These are phyloP conservation scores for Drosophila setosimentum DNA, from an alignment of 2,888 invertebrate genomes.

Conservation along the genomic window DNA sequence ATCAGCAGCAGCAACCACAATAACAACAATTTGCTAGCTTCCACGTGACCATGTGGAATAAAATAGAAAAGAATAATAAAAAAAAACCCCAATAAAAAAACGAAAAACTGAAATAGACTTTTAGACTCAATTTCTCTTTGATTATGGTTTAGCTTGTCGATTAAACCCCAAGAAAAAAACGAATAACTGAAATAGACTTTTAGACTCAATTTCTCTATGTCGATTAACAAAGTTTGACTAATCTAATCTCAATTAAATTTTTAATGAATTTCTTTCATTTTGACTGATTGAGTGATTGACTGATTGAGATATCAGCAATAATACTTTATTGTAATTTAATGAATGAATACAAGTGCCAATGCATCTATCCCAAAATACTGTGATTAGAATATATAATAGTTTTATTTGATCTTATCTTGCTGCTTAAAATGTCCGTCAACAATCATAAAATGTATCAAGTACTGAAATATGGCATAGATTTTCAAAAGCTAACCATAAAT, in stretches of 20 bases:
- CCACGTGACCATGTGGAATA: background rate
- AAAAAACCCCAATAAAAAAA: background rate
- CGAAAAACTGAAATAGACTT: background rate
- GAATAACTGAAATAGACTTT: background rate
- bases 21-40: background rate
- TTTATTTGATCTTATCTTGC: too few relatives aligned
- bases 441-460: background rate
- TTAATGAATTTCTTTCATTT: background rate
- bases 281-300: background rate
- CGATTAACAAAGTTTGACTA: background rate
- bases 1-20: constrained; percentile 7
- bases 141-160: background rate
- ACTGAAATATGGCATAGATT: background rate
- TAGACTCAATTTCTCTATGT: background rate
- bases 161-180: background rate
- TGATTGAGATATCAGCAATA: background rate
- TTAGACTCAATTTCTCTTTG: background rate
- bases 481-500: too few relatives aligned
- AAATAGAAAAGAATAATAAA: background rate
- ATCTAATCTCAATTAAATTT: background rate
- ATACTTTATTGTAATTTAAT: background rate
- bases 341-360: background rate
- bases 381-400: background rate
- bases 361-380: background rate
- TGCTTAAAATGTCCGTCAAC: background rate